Conservation (phyloP, 2,113 vertebrate genomes). For the Dermatemys mawii region DNA sequence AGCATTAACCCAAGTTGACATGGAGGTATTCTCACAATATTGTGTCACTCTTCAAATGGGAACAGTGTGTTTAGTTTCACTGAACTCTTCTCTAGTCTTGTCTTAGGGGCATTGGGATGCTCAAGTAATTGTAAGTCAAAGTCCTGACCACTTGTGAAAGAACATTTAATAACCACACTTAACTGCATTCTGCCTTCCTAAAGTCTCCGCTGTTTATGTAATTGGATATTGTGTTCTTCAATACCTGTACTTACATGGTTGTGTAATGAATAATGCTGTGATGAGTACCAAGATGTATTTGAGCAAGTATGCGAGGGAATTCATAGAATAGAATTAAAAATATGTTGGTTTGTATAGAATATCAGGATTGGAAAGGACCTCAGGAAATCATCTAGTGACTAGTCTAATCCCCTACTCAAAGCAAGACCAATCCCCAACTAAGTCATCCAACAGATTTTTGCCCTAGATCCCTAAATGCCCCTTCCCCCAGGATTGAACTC, state of each 20-base stretch:
- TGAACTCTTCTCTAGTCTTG: neutral
- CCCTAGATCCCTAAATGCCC: no score
- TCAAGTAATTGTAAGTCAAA: neutral
- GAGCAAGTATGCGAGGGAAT: neutral
- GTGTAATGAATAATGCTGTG: neutral
- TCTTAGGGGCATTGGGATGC: neutral
- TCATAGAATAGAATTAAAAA: no score
- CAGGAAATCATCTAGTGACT: no score
- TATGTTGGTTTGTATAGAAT: no score
- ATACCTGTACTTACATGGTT: neutral
- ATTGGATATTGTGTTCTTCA: neutral
- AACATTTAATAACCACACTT: neutral
- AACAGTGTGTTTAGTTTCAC: neutral
- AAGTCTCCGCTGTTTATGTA: neutral
- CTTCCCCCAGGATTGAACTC: no score
- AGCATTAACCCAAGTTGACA: neutral
- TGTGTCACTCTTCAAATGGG: neutral
- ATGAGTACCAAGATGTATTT: neutral
- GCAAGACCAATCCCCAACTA: no score
- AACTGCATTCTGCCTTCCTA: neutral
- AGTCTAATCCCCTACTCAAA: no score
- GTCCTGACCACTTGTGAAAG: neutral
- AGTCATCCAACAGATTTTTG: no score
- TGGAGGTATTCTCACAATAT: neutral
- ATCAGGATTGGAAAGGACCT: no score